A percentile compares a stretch with the other conserved stretches of the same genome.
These are phyloP conservation scores for Atethmia centrago DNA, from an alignment of 2,888 invertebrate genomes.

Conservation along the genomic window DNA sequence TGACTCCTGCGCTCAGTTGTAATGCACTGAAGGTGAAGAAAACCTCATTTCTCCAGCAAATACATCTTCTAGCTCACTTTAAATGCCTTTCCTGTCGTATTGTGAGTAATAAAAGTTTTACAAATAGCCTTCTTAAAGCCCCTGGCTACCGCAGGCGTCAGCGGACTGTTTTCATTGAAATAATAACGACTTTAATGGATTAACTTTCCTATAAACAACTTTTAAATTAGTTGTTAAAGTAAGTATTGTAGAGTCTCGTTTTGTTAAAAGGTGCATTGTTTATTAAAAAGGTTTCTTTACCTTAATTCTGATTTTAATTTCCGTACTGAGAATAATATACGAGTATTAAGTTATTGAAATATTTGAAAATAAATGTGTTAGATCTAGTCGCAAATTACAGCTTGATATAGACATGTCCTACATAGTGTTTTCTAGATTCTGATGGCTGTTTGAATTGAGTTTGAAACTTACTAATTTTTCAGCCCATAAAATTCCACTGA, in stretches of 20 bases:
- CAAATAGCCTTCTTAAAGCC: conserved; percentile 26
- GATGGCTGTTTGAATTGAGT: not conserved
- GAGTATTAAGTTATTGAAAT: not conserved
- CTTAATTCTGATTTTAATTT: conserved; percentile 3
- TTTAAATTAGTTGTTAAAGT: conserved; percentile 39
- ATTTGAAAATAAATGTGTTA: not conserved
- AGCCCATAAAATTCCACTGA: not conserved
- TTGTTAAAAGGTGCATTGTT: conserved; percentile 14
- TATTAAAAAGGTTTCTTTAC: not conserved
- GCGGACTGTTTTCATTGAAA: conserved; percentile 36
- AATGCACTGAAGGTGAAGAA: conserved; percentile 11
- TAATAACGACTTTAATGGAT: conserved; percentile 44
- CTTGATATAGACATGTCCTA: not conserved
- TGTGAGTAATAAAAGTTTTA: conserved; percentile 44
- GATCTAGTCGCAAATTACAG: not conserved
- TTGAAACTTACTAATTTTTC: not conserved
- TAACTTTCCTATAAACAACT: conserved; percentile 45
- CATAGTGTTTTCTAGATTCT: not conserved
- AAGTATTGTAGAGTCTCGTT: conserved; percentile 5
- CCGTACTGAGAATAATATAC: not conserved
- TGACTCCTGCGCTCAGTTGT: no score
- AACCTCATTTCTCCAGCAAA: conserved; percentile 21
- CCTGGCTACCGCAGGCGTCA: conserved; percentile 4
- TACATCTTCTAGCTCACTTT: conserved; percentile 14
- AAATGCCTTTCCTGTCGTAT: conserved; percentile 44